Conservation (phyloP, 2,797 vertebrate species). For the Ptychadena robeensis region DNA sequence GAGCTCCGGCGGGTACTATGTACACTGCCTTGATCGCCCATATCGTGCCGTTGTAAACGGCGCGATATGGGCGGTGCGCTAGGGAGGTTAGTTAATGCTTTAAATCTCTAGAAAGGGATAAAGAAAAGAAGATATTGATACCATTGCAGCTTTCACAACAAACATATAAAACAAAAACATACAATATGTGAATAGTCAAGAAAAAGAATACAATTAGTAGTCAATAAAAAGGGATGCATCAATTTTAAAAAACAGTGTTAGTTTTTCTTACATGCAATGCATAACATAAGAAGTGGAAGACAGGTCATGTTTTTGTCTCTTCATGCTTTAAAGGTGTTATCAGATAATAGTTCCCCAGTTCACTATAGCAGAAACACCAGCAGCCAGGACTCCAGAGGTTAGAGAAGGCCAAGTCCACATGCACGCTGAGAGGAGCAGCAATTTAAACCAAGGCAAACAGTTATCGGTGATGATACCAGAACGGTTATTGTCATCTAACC, state of each 20-base stretch:
- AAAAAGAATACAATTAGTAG: neutral
- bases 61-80: too few species aligned
- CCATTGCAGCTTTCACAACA: neutral
- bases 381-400: neutral
- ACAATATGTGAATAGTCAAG: neutral
- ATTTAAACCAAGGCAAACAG: neutral
- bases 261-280: slow-evolving; percentile 22
- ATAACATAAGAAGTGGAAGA: neutral
- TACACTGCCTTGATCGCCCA: too few species aligned
- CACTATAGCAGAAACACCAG: slow-evolving; percentile 12
- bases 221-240: neutral
- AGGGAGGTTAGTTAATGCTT: too few species aligned
- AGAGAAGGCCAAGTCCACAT: slow-evolving; percentile 27
- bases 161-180: neutral
- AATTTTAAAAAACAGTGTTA: slow-evolving; percentile 20
- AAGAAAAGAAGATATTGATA: neutral
- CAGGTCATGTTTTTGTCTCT: neutral
- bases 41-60: too few species aligned
- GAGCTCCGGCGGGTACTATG: too few species aligned
- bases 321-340: slow-evolving; percentile 33
- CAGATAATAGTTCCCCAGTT: neutral
- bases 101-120: too few species aligned
- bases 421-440: slow-evolving; percentile 16
- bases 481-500: slow-evolving; percentile 80
- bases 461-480: slow-evolving; percentile 6